Base-by-base conservation (phyloP, 2,113 vertebrate species). In the Microcebus lehilahytsara region DNA sequence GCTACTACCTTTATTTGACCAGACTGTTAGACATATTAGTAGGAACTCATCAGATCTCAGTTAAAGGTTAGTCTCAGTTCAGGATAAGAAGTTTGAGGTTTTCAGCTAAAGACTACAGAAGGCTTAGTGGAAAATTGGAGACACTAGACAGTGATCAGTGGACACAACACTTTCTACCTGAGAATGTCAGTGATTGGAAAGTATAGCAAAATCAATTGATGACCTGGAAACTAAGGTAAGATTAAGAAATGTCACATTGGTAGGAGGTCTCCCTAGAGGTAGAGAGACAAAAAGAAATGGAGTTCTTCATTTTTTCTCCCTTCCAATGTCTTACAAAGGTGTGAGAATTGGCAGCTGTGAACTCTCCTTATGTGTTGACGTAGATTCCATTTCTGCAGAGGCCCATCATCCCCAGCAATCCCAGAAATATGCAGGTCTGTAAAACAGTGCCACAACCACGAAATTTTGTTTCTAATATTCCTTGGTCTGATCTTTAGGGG, bases 221-320 rank as follows among this genome's bases (percentile, higher is more conserved):
- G 96, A 97, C 97, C 97, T 97, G 75, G 88, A 98, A 98, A 98
- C 97, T 95, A 97, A 98, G 81, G 96, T 91, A 98, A 96, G 87
- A 97, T 98, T 98, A 97, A 40, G 96, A 98, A 99, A 98, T 98
- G 96, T 97, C 98, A 96, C 66, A 85, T 97, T 97, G 85, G 19
- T 62, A 19, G 86, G 87, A 46, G 72, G 25, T 96, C 46, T 46
- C 7, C 98, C 97, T 64, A 40, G 83, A 97, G 86, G 79, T 86
- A 97, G 80, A 97, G 93, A 87, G 66, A 97, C 27, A 88, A 93
- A 42, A 97, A 90, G 83, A 95, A 92, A 90, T 49, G 46, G 56
- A 81, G 60, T 92, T 14, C 79, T 83, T 94, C 78, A 77, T 66
- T 85, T 96, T 51, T 37, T 9, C 23, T 56, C 74, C 66, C 88